Evolutionary conservation across 2,888 invertebrate species (phyloP).

Genomic region (Eurytoma californica): DNA sequence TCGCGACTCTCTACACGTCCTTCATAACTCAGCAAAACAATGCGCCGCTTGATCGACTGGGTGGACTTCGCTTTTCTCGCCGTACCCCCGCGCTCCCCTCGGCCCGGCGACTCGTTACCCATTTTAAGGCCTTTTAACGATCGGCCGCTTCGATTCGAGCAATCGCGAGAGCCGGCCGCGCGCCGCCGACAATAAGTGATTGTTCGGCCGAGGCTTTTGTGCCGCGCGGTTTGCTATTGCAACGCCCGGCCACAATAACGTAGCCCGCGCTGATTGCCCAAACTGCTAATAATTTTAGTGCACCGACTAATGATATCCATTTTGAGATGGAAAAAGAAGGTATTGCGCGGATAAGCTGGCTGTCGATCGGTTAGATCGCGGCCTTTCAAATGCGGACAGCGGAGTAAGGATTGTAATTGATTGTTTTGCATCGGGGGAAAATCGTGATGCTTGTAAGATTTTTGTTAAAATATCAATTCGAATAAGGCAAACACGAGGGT

Average conservation of each 20-base stretch:
- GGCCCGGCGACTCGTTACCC: constrained; percentile 13
- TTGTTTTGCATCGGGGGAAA: too few relatives aligned
- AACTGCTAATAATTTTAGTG: constrained; percentile 11
- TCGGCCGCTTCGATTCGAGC: constrained; percentile 6
- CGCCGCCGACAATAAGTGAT: constrained; percentile 45
- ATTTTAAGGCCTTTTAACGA: constrained; percentile 40
- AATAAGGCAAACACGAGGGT: too few relatives aligned
- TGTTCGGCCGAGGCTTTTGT: constrained; percentile 23
- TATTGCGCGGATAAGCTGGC: too few relatives aligned
- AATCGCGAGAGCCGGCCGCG: constrained; percentile 2
- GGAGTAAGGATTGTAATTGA: too few relatives aligned
- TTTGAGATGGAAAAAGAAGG: not conserved
- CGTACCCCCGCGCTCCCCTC: not conserved
- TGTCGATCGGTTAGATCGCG: too few relatives aligned
- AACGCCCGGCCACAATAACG: not conserved
- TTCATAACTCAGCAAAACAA: constrained; percentile 53
- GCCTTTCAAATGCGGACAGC: too few relatives aligned
- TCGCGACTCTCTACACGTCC: constrained; percentile 33
- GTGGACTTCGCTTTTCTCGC: constrained; percentile 4
- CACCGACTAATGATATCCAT: constrained; percentile 15
- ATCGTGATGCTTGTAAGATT: too few relatives aligned
- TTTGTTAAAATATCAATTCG: too few relatives aligned
- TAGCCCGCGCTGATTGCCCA: not conserved
- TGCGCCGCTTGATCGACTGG: constrained; percentile 40
- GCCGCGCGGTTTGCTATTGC: not conserved